Evolutionary conservation across 2,888 invertebrate species (phyloP).

Genomic region (Drosophila differens): DNA sequence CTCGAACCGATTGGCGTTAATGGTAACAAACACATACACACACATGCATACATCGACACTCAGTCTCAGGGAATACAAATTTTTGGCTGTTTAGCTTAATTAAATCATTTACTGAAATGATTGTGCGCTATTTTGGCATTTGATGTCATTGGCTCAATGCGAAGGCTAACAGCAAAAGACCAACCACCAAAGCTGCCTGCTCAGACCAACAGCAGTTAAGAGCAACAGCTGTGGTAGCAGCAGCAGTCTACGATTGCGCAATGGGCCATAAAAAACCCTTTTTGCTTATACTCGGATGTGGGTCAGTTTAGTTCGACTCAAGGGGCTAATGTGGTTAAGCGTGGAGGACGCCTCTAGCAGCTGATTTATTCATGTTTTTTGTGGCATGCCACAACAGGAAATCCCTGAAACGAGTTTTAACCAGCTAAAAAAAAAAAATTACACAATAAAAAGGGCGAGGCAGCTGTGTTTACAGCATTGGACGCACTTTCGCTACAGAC

Average conservation of each 20-base stretch:
- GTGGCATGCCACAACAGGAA: conserved; percentile 75
- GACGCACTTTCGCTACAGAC: conserved; percentile 69
- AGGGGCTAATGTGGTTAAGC: conserved; percentile 55
- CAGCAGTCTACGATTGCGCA: conserved; percentile 47
- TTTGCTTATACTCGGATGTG: conserved; percentile 49
- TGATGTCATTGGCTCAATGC: conserved; percentile 76
- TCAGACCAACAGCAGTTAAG: conserved; percentile 5
- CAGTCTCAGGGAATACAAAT: conserved; percentile 37
- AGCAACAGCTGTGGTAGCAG: conserved; percentile 5
- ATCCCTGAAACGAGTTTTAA: conserved; percentile 65
- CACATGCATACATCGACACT: conserved; percentile 8
- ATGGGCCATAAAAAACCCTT: conserved; percentile 40
- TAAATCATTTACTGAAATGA: conserved; percentile 81
- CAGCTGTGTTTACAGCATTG: conserved; percentile 26
- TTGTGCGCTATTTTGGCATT: conserved; percentile 77
- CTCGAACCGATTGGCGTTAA: conserved; percentile 58
- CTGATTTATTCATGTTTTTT: conserved; percentile 52
- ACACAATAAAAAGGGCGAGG: conserved; percentile 27
- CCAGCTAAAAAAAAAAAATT: conserved; percentile 22
- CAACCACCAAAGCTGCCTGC: conserved; percentile 8
- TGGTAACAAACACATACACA: conserved; percentile 33
- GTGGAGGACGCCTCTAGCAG: conserved; percentile 47
- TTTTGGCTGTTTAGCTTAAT: conserved; percentile 74
- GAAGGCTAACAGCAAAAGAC: conserved; percentile 59
- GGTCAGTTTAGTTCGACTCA: conserved; percentile 57